phyloP scores from a whole-genome alignment of 1,140 invertebrate species.

The Penaeus chinensis region DNA sequence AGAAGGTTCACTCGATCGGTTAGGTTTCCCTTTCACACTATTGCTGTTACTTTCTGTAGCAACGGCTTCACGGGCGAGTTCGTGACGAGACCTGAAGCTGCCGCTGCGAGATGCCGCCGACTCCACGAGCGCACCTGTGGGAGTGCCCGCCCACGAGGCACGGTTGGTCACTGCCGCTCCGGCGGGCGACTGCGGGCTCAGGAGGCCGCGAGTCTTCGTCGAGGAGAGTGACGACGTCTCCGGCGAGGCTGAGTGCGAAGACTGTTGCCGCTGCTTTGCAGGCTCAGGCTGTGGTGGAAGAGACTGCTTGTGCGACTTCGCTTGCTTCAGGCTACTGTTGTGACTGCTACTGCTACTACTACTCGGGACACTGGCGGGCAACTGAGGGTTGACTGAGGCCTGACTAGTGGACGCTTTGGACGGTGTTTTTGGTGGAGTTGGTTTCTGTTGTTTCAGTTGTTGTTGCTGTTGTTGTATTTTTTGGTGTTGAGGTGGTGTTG shows the following conservation, averaged over 20 bases:
- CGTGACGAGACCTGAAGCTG: constrained; percentile 43
- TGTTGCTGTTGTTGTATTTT: not conserved
- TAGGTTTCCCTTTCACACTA: constrained; percentile 18
- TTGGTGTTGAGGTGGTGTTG: constrained; percentile 40
- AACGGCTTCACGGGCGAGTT: constrained; percentile 5
- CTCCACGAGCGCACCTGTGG: constrained; percentile 30
- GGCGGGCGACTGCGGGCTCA: constrained; percentile 29
- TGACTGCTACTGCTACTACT: constrained; percentile 62
- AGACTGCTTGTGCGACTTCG: constrained; percentile 59
- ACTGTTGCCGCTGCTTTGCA: constrained; percentile 41
- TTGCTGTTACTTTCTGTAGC: constrained; percentile 16
- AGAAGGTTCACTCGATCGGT: constrained; percentile 17
- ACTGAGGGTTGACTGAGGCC: constrained; percentile 34
- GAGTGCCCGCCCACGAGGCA: constrained; percentile 49
- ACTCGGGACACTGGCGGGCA: constrained; percentile 49
- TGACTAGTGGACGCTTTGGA: constrained; percentile 58
- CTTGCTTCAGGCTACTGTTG: constrained; percentile 60
- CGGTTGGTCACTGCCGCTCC: constrained; percentile 33
- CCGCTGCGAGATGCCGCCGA: constrained; percentile 35
- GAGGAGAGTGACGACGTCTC: constrained; percentile 63
- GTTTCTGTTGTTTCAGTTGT: not conserved
- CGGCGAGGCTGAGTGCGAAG: constrained; percentile 50
- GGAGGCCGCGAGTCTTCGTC: constrained; percentile 24
- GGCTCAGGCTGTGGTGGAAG: constrained; percentile 65
- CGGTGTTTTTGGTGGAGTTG: constrained; percentile 51